Evolutionary conservation across 1,140 invertebrate genomes (phyloP).

Genomic region (Pachypeltis micranthus): DNA sequence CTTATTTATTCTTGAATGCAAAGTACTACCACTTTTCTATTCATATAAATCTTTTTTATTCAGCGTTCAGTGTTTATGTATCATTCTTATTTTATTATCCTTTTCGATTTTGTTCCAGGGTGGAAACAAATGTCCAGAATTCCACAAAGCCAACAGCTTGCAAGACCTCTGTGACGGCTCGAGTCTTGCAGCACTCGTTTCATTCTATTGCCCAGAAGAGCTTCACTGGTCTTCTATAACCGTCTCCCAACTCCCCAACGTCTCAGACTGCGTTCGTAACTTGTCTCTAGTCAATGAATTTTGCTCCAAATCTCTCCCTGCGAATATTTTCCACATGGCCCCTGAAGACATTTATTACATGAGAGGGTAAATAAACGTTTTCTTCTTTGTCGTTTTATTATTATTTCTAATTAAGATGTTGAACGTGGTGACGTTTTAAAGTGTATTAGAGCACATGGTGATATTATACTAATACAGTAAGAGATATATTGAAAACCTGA

Average conservation of each 20-base stretch:
- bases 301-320: conserved; percentile 70
- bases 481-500: no score
- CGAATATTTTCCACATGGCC: conserved; percentile 85
- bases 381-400: not conserved
- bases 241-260: conserved; percentile 55
- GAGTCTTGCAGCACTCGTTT: conserved; percentile 73
- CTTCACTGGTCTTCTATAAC: conserved; percentile 62
- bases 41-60: no score
- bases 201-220: conserved; percentile 87
- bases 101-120: conserved; percentile 15
- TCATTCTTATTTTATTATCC: not conserved
- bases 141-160: conserved; percentile 43
- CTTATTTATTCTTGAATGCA: no score
- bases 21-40: no score
- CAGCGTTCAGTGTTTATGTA: no score
- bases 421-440: no score
- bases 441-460: no score
- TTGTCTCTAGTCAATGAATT: conserved; percentile 80
- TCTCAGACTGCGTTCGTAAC: conserved; percentile 88
- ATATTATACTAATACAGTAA: no score
- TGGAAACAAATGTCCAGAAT: conserved; percentile 13
- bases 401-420: no score
- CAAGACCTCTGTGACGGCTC: conserved; percentile 85
- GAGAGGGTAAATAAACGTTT: conserved; percentile 51
- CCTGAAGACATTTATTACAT: conserved; percentile 94